Evolutionary conservation across 1,140 invertebrate species (phyloP).

Genomic region (Orius insidiosus): DNA sequence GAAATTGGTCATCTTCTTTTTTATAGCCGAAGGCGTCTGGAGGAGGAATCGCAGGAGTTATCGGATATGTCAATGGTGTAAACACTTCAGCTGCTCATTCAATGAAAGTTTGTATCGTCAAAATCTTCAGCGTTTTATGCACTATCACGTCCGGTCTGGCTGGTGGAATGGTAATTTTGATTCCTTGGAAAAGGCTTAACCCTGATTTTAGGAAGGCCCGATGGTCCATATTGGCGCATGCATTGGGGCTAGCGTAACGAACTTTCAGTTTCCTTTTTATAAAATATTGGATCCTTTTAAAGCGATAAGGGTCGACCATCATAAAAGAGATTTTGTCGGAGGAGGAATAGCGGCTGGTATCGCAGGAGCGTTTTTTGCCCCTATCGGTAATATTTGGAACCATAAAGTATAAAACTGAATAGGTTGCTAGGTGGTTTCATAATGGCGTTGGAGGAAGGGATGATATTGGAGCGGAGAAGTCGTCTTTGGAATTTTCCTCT

Average conservation of each 20-base stretch:
- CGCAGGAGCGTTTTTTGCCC: conserved; percentile 1
- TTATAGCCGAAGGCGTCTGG: conserved; percentile 6
- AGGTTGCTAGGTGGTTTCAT: background rate
- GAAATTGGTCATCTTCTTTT: no score
- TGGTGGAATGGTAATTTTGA: conserved; percentile 6
- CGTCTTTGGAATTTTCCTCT: background rate
- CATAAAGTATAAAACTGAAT: no score
- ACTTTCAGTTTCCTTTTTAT: background rate
- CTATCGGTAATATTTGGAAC: background rate
- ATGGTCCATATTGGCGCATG: conserved; percentile 7
- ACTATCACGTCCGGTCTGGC: background rate
- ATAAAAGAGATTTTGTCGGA: conserved; percentile 1
- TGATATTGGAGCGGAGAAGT: background rate
- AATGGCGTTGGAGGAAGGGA: conserved; percentile 6
- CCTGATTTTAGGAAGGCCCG: conserved; percentile 3
- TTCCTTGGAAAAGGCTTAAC: no score
- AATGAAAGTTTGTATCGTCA: background rate
- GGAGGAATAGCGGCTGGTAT: conserved; percentile 3
- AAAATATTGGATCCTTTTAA: background rate
- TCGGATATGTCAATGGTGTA: conserved; percentile 6
- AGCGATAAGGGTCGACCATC: background rate
- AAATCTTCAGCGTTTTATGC: conserved; percentile 1
- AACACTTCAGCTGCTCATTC: background rate
- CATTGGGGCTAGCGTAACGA: background rate
- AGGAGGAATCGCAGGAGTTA: conserved; percentile 5